These are phyloP conservation scores for Sepiola atlantica DNA, from an alignment of 2,888 invertebrate species.

Conservation along the genomic window DNA sequence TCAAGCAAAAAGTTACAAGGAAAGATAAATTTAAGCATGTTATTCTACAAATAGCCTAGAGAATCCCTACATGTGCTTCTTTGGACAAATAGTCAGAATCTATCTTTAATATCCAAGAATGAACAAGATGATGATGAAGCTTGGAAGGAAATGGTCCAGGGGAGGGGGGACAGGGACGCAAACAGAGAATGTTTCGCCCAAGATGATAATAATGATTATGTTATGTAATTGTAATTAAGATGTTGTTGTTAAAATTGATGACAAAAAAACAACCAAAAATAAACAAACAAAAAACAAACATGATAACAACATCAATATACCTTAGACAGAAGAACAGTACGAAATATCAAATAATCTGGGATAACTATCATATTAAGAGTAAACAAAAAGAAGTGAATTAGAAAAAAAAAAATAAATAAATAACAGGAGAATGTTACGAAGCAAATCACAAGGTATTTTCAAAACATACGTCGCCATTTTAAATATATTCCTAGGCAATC, in stretches of 20 bases:
- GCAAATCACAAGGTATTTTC: no score
- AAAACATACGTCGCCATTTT: no score
- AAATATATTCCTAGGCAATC: no score
- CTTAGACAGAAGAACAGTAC: neutral
- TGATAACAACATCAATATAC: neutral
- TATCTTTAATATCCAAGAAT: neutral
- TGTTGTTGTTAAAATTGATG: neutral
- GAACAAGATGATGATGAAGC: neutral
- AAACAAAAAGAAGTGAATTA: neutral
- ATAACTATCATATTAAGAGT: neutral
- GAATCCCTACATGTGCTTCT: neutral
- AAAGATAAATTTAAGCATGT: neutral
- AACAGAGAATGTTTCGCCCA: neutral
- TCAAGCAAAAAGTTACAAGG: neutral
- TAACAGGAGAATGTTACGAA: no score
- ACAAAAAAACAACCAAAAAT: neutral
- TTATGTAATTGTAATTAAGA: neutral
- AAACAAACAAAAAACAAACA: no score
- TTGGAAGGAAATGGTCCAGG: neutral
- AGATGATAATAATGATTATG: neutral
- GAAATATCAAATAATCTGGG: neutral
- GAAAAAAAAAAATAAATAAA: neutral
- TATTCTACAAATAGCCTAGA: neutral
- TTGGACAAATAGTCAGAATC: neutral
- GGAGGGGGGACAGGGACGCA: neutral